Base-by-base conservation (phyloP, 2,888 invertebrate genomes). In the Philonicus albiceps region DNA sequence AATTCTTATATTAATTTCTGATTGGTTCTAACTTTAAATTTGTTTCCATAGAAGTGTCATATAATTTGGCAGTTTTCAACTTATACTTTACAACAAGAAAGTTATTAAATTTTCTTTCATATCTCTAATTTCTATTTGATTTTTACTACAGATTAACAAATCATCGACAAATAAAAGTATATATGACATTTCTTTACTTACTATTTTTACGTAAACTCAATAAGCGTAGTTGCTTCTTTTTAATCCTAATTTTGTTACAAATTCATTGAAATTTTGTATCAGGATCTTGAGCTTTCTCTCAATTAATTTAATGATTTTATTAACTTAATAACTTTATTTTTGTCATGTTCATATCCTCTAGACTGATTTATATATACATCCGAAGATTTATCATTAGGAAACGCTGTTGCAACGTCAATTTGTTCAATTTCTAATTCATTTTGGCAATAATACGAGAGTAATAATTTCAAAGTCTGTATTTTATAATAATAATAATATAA, bases 401-500 rank as follows among this genome's bases (percentile, higher is more conserved):
- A 90, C 0, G 89, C 89, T 64, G 90, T 89, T 85, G 90, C 89
- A 19, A 89, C 89, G 88, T 88, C 76, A 86, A 88, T 87, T 87
- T 87, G 87, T 13, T 88, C 76, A 11, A 84, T 87, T 27, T 43
- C 31, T 37, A 86, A 85, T 76, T 83, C 40, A 75, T 86, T 84
- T 89, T 89, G 83, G 88, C 89, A 90, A 89, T 89, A 86, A 64
- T 88, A 89, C 72, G 89, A 89, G 76, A 90, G 88, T 88, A 90
- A 88, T 72, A 90, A 22, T 89, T 90, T 90, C n/a, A 90, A 88
- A 1, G 90, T 90, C 87, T 87, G 89, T 89, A 90, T 90, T 89
- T 89, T n/a, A n/a, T n/a, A n/a, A n/a, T n/a, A n/a, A n/a, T n/a
- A n/a, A n/a, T n/a, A n/a, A n/a, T n/a, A n/a, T n/a, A n/a, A n/a